These are phyloP conservation scores for Pelosia muscerda DNA, from an alignment of 2,888 invertebrate species.

Conservation along the genomic window DNA sequence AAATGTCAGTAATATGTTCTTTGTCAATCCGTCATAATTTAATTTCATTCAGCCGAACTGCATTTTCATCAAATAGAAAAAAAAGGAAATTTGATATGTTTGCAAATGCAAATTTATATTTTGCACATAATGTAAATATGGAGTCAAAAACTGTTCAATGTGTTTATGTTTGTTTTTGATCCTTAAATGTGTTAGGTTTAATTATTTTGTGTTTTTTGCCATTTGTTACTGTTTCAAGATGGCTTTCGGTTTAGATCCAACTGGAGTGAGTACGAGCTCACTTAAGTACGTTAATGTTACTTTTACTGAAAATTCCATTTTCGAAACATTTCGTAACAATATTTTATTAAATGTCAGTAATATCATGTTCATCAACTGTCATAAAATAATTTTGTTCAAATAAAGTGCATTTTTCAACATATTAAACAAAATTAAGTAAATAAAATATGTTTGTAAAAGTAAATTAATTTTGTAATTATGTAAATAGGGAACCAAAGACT, in stretches of 20 bases:
- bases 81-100: slow-evolving; percentile 69
- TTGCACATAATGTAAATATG: slow-evolving; percentile 71
- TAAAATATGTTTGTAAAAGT: slow-evolving; percentile 32
- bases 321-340: not conserved
- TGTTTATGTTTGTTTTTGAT: slow-evolving; percentile 13
- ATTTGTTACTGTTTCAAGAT: slow-evolving; percentile 7
- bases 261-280: not conserved
- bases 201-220: not conserved
- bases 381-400: slow-evolving; percentile 75
- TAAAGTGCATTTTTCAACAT: slow-evolving; percentile 77
- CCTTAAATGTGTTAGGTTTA: not conserved
- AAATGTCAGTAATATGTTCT: slow-evolving; percentile 64
- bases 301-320: not conserved
- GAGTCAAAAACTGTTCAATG: slow-evolving; percentile 79
- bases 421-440: slow-evolving; percentile 61
- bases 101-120: slow-evolving; percentile 47
- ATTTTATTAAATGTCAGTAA: slow-evolving; percentile 44
- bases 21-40: slow-evolving; percentile 73
- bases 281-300: not conserved
- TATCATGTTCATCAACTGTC: slow-evolving; percentile 69
- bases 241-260: not conserved
- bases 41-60: slow-evolving; percentile 75
- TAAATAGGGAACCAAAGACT: slow-evolving; percentile 84
- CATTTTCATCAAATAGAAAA: slow-evolving; percentile 78
- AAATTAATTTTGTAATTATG: slow-evolving; percentile 64